Evolutionary conservation across 2,888 invertebrate genomes (phyloP).

Genomic region (Epinotia bilunana): DNA sequence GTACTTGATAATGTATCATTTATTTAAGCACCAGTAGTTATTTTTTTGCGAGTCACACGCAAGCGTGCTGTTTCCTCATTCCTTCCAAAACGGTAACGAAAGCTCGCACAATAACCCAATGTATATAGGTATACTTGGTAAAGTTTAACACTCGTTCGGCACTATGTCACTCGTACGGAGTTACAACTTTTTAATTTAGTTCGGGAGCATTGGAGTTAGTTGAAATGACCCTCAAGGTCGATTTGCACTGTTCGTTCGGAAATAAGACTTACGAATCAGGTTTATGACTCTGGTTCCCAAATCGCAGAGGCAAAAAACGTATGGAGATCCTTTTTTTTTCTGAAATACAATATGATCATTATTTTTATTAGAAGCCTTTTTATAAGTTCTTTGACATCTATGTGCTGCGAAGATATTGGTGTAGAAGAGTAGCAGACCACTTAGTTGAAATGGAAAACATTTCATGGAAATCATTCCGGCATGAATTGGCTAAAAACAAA

Average conservation of each 20-base stretch:
- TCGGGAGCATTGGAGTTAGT: conserved; percentile 14
- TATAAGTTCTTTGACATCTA: conserved; percentile 3
- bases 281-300: conserved; percentile 37
- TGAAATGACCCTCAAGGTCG: conserved; percentile 43
- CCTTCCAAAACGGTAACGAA: conserved; percentile 42
- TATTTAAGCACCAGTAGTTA: conserved; percentile 30
- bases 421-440: neutral
- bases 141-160: neutral
- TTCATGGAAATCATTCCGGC: neutral
- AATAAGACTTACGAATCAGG: conserved; percentile 30
- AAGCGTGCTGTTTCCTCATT: conserved; percentile 40
- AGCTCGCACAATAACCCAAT: conserved; percentile 23
- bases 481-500: neutral
- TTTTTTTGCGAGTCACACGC: conserved; percentile 28
- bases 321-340: conserved; percentile 25
- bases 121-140: too few relatives aligned
- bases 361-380: neutral
- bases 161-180: neutral
- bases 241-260: conserved; percentile 29
- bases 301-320: conserved; percentile 28
- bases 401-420: neutral
- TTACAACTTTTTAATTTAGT: neutral
- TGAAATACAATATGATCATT: neutral
- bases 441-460: neutral
- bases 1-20: conserved; percentile 26